Conservation (phyloP, 2,888 invertebrate species). For the Diarsia brunnea region DNA sequence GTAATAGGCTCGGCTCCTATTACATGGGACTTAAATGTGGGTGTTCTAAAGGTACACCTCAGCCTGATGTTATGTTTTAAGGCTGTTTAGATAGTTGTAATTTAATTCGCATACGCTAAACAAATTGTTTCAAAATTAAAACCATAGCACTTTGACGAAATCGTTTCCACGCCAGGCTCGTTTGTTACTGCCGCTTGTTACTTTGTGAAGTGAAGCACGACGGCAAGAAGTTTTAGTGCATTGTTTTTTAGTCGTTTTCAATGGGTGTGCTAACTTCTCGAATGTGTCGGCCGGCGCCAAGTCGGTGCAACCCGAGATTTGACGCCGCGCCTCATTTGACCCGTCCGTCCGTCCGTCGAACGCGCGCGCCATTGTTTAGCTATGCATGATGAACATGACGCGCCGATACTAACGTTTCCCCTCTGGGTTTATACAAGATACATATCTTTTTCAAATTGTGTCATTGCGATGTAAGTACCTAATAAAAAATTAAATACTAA, state of each 20-base stretch:
- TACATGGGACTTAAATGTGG: no score
- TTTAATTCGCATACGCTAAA: conserved; percentile 22
- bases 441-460: conserved; percentile 63
- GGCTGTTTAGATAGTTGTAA: not conserved
- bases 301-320: conserved; percentile 87
- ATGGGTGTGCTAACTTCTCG: conserved; percentile 85
- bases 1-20: no score
- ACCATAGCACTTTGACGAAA: conserved; percentile 63
- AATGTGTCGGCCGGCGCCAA: conserved; percentile 86
- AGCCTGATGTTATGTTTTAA: no score
- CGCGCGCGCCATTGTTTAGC: conserved; percentile 84
- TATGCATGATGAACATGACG: conserved; percentile 82
- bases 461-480: conserved; percentile 36
- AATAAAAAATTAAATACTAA: conserved; percentile 32
- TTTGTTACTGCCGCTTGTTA: conserved; percentile 85
- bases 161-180: conserved; percentile 73
- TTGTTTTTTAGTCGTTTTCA: conserved; percentile 78
- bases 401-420: conserved; percentile 75
- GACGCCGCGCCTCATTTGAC: conserved; percentile 88
- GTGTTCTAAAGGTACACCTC: no score
- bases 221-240: conserved; percentile 78
- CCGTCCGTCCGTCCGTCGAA: conserved; percentile 82
- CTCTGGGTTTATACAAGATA: conserved; percentile 75
- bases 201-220: conserved; percentile 83
- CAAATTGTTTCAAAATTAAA: conserved; percentile 38